Base-by-base conservation (phyloP, 2,888 invertebrate species). In the Sialis fuliginosa region DNA sequence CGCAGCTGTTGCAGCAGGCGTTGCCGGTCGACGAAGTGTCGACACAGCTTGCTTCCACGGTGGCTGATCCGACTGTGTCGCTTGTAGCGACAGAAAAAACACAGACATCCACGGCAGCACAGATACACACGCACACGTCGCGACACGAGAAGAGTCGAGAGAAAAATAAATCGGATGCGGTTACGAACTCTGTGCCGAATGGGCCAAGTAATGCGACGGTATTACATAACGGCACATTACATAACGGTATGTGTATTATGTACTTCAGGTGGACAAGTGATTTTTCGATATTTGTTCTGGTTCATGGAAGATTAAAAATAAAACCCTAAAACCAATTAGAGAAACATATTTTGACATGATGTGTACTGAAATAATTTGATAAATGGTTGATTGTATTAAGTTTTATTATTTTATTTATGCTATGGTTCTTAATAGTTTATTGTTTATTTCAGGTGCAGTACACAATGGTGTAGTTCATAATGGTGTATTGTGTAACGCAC, bases 1-100 rank as follows among this genome's bases (percentile, higher is more conserved):
- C 87, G 72, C 87, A 91, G 67, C 72, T 95, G 57, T 72, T 95
- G 70, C 81, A 86, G 59, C 86, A 93, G 67, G 92, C 95, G 56
- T 68, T 95, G 63, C 93, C 92, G 42, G 70, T 76, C 52, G 79
- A 78, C 63, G 68, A 65, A 64, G 64, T 58, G 61, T 22, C 22
- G 66, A 60, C 51, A 54, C 61, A 44, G n/a, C 13, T 31, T 50
- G 51, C 58, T 47, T 54, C 58, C 9, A 55, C 22, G 9, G 33
- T 22, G 13, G 33, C 42, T 32, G 32, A 42, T 32, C 42, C 31
- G 31, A 32, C 31, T 13, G 33, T 6, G 33, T 22, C 22, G 22
- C 22, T 22, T 22, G 39, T 37, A 10, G 9, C 37, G 37, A 37
- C 35, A 4, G 6, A 10, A 42, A 30, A 34, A n/a, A 31, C 34